These are phyloP conservation scores for Chaunax sp. DNA, from an alignment of 2,797 vertebrate species.

Conservation along the genomic window DNA sequence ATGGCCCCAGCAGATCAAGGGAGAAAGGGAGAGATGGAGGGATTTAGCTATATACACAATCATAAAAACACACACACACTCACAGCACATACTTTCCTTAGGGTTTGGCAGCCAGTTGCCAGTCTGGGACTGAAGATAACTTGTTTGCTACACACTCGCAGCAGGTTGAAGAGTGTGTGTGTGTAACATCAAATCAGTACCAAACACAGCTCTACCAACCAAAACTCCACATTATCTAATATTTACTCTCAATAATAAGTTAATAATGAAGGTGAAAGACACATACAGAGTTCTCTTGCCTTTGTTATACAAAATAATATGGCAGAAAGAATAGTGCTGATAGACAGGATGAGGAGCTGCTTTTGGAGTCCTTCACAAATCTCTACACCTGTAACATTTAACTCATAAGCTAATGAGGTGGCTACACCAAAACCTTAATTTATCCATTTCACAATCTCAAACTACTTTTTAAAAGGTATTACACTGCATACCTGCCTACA, in stretches of 20 bases:
- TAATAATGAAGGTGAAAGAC: slow-evolving; percentile 10
- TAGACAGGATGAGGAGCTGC: slow-evolving; percentile 11
- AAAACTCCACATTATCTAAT: background rate
- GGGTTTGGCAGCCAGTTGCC: slow-evolving; percentile 34
- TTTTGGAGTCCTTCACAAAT: background rate
- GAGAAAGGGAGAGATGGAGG: slow-evolving; percentile 2
- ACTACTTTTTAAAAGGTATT: too few relatives aligned
- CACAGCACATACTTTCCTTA: slow-evolving; percentile 32
- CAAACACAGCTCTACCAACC: slow-evolving; percentile 1
- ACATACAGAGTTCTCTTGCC: slow-evolving; percentile 6
- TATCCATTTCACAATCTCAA: too few relatives aligned
- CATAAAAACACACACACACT: slow-evolving; percentile 27
- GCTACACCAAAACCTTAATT: too few relatives aligned
- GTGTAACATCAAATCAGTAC: slow-evolving; percentile 21
- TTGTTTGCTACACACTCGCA: slow-evolving; percentile 14
- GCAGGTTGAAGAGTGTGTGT: slow-evolving; percentile 14
- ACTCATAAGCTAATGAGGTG: too few relatives aligned
- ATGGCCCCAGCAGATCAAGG: slow-evolving; percentile 50
- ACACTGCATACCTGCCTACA: too few relatives aligned
- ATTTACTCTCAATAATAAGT: background rate
- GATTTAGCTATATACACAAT: slow-evolving; percentile 25
- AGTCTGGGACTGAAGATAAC: slow-evolving; percentile 75
- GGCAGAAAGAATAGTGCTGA: slow-evolving; percentile 1
- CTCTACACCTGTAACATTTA: too few relatives aligned
- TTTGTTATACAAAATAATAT: slow-evolving; percentile 8